These are phyloP conservation scores for Mandrillus leucophaeus DNA, from an alignment of 2,113 vertebrate species.

Conservation along the genomic window DNA sequence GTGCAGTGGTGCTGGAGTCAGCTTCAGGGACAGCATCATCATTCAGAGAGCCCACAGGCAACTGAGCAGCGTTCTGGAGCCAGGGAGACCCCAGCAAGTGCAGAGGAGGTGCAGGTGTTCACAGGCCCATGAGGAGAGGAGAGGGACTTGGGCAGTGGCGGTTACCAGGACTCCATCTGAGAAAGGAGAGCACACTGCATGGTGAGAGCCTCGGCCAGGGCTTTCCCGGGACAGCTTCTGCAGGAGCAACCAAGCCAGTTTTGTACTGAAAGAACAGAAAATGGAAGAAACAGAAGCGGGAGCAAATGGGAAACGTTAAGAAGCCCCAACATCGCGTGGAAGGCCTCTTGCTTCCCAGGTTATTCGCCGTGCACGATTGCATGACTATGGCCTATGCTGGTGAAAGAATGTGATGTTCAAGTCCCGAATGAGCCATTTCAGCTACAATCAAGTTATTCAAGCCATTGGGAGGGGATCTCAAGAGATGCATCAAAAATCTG, in stretches of 20 bases:
- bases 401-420: fast-evolving
- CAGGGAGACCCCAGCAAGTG: background rate
- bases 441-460: too few relatives aligned
- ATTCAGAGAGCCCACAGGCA: fast-evolving
- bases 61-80: background rate
- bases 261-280: background rate
- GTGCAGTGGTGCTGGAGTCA: fast-evolving
- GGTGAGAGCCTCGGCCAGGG: fast-evolving
- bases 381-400: too few relatives aligned
- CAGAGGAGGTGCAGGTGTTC: fast-evolving
- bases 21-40: fast-evolving
- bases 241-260: background rate
- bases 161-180: fast-evolving
- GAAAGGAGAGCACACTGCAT: fast-evolving
- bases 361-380: fast-evolving
- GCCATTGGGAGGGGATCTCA: too few relatives aligned
- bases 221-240: fast-evolving
- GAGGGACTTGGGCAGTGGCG: fast-evolving
- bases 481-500: background rate
- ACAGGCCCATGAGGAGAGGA: fast-evolving
- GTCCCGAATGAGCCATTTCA: too few relatives aligned
- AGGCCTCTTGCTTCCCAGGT: fast-evolving
- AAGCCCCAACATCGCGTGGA: fast-evolving
- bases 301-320: background rate
- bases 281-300: too few relatives aligned